These are phyloP conservation scores for Mercenaria mercenaria DNA, from an alignment of 1,140 invertebrate species.

Conservation along the genomic window DNA sequence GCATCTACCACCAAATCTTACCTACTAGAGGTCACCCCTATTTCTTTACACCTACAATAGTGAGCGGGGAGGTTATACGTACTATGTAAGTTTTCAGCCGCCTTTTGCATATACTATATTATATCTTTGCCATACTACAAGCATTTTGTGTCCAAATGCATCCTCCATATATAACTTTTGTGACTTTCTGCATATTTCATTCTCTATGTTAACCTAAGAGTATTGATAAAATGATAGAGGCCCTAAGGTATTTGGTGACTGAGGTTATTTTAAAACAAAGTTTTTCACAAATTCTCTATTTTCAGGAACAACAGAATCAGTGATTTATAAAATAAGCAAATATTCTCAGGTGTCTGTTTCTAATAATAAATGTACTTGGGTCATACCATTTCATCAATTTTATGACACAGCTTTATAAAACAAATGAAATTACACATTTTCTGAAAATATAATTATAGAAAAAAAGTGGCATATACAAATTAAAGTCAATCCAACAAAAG, in stretches of 20 bases:
- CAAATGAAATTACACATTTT: too few relatives aligned
- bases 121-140: slow-evolving; percentile 16
- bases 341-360: too few relatives aligned
- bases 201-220: not conserved
- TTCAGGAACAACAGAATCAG: too few relatives aligned
- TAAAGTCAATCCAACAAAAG: too few relatives aligned
- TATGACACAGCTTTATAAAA: not conserved
- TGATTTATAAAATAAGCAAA: too few relatives aligned
- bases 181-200: not conserved
- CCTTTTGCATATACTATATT: not conserved
- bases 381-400: not conserved
- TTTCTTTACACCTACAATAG: slow-evolving; percentile 46
- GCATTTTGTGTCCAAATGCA: slow-evolving; percentile 12
- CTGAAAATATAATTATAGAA: too few relatives aligned
- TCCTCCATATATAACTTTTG: not conserved
- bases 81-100: slow-evolving; percentile 16
- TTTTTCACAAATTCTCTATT: too few relatives aligned
- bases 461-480: too few relatives aligned
- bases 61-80: slow-evolving; percentile 28
- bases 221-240: too few relatives aligned
- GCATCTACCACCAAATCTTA: slow-evolving; percentile 32
- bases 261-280: too few relatives aligned
- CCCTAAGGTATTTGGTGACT: too few relatives aligned
- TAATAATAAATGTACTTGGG: not conserved
- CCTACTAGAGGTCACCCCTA: slow-evolving; percentile 25